phyloP scores from a whole-genome alignment of 1,140 invertebrate species.

The Atta texana region DNA sequence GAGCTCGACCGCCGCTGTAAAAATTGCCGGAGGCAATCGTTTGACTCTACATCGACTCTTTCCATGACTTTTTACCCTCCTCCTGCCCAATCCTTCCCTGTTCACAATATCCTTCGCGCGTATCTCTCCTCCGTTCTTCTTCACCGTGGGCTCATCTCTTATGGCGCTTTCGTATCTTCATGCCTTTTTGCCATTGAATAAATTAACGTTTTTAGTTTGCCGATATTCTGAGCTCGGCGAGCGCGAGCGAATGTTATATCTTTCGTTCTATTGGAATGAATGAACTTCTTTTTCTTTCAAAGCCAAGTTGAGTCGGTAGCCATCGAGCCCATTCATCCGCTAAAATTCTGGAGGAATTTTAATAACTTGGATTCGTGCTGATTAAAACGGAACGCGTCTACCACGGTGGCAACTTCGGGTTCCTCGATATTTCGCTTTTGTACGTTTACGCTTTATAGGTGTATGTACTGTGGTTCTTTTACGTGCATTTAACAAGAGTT shows the following conservation, averaged over 20 bases:
- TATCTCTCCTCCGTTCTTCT: constrained; percentile 66
- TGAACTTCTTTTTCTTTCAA: constrained; percentile 73
- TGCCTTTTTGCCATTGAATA: constrained; percentile 81
- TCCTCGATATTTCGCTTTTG: constrained; percentile 60
- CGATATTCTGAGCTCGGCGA: constrained; percentile 75
- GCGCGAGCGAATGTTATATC: constrained; percentile 64
- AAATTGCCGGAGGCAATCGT: constrained; percentile 76
- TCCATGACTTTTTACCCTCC: constrained; percentile 49
- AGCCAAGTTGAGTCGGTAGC: constrained; percentile 45
- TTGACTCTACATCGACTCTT: constrained; percentile 66
- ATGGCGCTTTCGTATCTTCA: constrained; percentile 74
- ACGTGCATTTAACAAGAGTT: constrained; percentile 44
- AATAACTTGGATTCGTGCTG: constrained; percentile 77
- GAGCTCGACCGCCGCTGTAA: constrained; percentile 68
- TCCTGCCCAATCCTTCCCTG: constrained; percentile 54
- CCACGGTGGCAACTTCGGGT: constrained; percentile 28
- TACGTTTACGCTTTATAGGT: constrained; percentile 57
- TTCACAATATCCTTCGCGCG: constrained; percentile 48
- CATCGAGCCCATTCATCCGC: constrained; percentile 70
- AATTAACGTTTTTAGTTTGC: constrained; percentile 84
- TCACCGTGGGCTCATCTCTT: constrained; percentile 67
- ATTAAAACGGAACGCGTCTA: constrained; percentile 75
- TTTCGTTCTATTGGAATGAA: constrained; percentile 74
- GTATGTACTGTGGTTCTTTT: constrained; percentile 57
- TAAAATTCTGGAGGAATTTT: constrained; percentile 76